These are phyloP conservation scores for Mus spicilegus DNA, from an alignment of 2,113 vertebrate species.

Conservation along the genomic window DNA sequence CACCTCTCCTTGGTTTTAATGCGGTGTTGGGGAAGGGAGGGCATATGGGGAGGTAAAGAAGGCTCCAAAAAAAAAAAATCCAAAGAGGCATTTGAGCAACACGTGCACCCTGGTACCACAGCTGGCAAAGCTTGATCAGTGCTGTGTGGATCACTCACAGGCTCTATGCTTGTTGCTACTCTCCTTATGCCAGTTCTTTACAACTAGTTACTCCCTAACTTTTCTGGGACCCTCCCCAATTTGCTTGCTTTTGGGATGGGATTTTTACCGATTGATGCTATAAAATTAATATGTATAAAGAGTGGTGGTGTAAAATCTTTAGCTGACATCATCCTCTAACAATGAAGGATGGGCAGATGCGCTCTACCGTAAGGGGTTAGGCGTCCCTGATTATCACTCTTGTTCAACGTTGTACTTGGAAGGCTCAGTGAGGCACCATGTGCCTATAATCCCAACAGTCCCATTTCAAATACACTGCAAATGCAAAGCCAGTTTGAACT, in stretches of 20 bases:
- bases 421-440: neutral
- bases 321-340: neutral
- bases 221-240: too few species aligned
- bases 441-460: neutral
- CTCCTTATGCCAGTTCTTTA: neutral
- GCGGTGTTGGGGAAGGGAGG: too few species aligned
- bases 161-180: neutral
- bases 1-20: too few species aligned
- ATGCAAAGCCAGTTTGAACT: neutral
- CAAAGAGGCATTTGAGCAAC: neutral
- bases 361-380: neutral
- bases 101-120: neutral
- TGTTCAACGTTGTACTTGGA: neutral
- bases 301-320: neutral
- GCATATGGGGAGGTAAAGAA: too few species aligned
- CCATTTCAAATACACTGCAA: neutral
- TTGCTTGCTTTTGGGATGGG: neutral
- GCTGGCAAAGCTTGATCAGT: neutral
- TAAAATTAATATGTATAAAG: neutral
- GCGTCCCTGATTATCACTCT: neutral
- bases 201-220: neutral
- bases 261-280: neutral
- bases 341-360: neutral
- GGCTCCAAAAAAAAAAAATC: too few species aligned
- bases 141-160: neutral